Base-by-base conservation (phyloP, 2,113 vertebrate genomes). In the Zootoca vivipara region DNA sequence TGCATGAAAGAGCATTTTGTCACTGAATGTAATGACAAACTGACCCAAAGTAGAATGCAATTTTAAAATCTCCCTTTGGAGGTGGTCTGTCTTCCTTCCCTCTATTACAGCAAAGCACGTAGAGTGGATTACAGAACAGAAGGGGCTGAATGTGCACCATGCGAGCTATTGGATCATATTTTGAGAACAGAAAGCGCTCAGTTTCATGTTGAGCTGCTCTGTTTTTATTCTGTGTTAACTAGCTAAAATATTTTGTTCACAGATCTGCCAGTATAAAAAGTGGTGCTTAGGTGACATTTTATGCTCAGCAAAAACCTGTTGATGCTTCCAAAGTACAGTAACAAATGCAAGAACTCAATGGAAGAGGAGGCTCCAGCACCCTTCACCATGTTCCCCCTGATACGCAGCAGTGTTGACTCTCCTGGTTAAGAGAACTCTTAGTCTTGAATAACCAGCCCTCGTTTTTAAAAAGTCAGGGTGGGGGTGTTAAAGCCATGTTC, bases 31-130 rank as follows among this genome's bases (percentile, higher is more conserved):
- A 94, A 95, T 89, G 83, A 96, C 81, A 81, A 95, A 93, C 87
- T 94, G 88, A 90, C 91, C 74, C 78, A 90, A 72, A 35, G 72
- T 95, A 86, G 82, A 92, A 88, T 94, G 92, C 92, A 91, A 86
- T 92, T 38, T 89, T 86, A 93, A 64, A 90, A 93, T 69, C 33
- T 40, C 86, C 91, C 73, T 89, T 56, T 46, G 89, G 72, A 78
- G 91, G 16, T 94, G 90, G 88, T 94, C 73, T 94, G 73, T 85
- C 67, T 94, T 40, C 79, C 16, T 33, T 0, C 2, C 26, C 13
- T 81, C 26, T 78, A 1, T 74, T 88, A 52, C 56, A 77, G 24
- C 78, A 77, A 90, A 12, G 89, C 85, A 80, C 87, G 18, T 1
- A 82, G 26, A 72, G 33, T 42, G 8, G 5, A 56, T 82, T 78